phyloP scores from a whole-genome alignment of 2,888 invertebrate genomes.

The Epistrophe eligans region DNA sequence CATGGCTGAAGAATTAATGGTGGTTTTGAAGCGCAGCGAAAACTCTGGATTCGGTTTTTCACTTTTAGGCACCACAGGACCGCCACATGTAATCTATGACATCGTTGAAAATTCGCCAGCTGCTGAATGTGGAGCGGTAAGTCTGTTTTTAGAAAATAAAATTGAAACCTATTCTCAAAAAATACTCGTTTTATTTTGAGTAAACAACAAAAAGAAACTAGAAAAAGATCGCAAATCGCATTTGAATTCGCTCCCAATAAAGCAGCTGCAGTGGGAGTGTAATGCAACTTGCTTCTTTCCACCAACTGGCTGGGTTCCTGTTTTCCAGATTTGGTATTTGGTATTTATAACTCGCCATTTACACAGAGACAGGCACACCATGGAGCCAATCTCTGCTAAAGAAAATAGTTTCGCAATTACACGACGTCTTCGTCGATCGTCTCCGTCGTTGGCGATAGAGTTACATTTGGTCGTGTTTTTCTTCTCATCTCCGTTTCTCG shows the following conservation, averaged over 20 bases:
- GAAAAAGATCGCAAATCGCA: neutral
- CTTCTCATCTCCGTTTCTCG: slow-evolving; percentile 14
- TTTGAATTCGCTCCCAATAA: slow-evolving; percentile 1
- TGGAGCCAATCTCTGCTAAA: slow-evolving; percentile 52
- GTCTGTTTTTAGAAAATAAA: slow-evolving; percentile 71
- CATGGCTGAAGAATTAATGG: slow-evolving; percentile 95
- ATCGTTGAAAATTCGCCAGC: slow-evolving; percentile 97
- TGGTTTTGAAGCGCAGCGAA: slow-evolving; percentile 94
- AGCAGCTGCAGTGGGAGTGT: slow-evolving; percentile 40
- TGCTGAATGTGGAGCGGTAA: slow-evolving; percentile 89
- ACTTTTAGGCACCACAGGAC: slow-evolving; percentile 94
- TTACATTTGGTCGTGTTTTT: neutral
- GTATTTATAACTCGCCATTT: slow-evolving; percentile 67
- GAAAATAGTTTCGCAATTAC: slow-evolving; percentile 62
- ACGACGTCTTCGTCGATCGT: neutral
- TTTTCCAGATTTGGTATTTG: slow-evolving; percentile 73
- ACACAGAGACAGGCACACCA: slow-evolving; percentile 20
- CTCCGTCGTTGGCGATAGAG: neutral
- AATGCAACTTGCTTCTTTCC: slow-evolving; percentile 21
- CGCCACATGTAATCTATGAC: slow-evolving; percentile 96
- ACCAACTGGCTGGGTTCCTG: slow-evolving; percentile 49
- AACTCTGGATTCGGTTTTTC: slow-evolving; percentile 96
- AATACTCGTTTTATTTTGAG: slow-evolving; percentile 16
- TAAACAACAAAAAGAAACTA: slow-evolving; percentile 3
- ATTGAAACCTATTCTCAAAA: slow-evolving; percentile 7